Conservation (phyloP, 2,113 vertebrate genomes). For the Caranx ignobilis region DNA sequence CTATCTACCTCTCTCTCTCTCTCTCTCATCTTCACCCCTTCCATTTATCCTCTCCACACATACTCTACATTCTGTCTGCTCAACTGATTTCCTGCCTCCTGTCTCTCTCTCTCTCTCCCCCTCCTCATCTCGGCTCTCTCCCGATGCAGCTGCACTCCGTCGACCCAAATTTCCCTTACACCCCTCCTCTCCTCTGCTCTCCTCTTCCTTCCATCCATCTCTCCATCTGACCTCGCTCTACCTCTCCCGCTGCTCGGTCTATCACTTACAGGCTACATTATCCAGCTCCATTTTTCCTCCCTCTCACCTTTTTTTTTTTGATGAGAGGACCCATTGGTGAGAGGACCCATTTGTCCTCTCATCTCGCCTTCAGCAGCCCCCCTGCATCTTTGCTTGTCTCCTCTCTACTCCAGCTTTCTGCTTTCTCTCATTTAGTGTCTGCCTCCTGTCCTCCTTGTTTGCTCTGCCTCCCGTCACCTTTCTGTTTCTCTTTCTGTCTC, state of each 20-base stretch:
- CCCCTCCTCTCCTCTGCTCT: constrained; percentile 33
- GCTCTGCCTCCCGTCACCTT: constrained; percentile 39
- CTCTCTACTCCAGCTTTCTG: constrained; percentile 13
- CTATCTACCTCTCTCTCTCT: constrained; percentile 33
- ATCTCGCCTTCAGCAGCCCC: constrained; percentile 24
- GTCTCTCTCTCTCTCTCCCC: constrained; percentile 51
- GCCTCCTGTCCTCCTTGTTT: constrained; percentile 21
- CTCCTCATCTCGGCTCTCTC: constrained; percentile 61
- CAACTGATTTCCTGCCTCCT: constrained; percentile 77
- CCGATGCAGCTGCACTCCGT: constrained; percentile 69
- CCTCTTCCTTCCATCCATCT: constrained; percentile 26
- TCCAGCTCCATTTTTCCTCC: constrained; percentile 43
- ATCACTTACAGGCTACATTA: constrained; percentile 69
- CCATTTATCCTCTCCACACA: constrained; percentile 73
- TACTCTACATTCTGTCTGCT: constrained; percentile 78
- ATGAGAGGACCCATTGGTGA: too few relatives aligned
- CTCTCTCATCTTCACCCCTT: constrained; percentile 61
- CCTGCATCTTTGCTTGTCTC: constrained; percentile 22
- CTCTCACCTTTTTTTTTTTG: constrained; percentile 1
- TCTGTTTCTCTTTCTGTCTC: constrained; percentile 28
- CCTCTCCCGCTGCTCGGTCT: constrained; percentile 56
- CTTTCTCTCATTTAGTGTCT: constrained; percentile 19
- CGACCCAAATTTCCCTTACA: constrained; percentile 69
- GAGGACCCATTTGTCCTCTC: constrained; percentile 30
- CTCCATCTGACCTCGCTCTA: constrained; percentile 70